Conservation (phyloP, 1,140 invertebrate species). For the Polypedilum pembai region DNA sequence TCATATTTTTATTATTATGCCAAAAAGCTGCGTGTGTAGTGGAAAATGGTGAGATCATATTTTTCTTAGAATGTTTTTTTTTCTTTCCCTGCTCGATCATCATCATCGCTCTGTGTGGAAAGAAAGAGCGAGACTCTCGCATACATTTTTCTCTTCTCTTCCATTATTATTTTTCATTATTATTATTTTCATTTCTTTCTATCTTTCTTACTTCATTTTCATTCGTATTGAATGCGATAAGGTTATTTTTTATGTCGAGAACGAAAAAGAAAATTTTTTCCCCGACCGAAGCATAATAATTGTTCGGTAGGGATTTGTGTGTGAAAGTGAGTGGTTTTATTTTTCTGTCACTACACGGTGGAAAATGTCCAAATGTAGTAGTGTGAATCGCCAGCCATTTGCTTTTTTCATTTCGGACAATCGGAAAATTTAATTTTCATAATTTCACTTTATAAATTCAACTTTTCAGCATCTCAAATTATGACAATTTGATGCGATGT, state of each 20-base stretch:
- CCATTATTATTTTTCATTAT: not conserved
- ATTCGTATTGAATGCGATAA: constrained; percentile 15
- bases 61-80: constrained; percentile 20
- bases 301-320: constrained; percentile 2
- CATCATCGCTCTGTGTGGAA: not conserved
- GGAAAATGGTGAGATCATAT: constrained; percentile 27
- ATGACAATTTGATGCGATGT: not conserved
- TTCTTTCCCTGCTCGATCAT: not conserved
- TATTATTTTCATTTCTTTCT: constrained; percentile 6
- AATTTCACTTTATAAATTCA: not conserved
- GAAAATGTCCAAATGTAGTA: constrained; percentile 24
- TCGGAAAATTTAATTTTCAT: constrained; percentile 20
- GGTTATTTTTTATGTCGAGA: constrained; percentile 20
- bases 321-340: constrained; percentile 21
- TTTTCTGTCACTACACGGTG: not conserved
- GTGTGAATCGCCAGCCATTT: constrained; percentile 26
- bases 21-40: constrained; percentile 10
- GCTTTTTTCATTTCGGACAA: constrained; percentile 21
- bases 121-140: not conserved
- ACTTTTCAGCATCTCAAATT: not conserved
- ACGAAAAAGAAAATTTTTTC: constrained; percentile 14
- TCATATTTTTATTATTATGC: constrained; percentile 12
- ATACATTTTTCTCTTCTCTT: too few relatives aligned
- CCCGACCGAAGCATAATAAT: not conserved
- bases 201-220: not conserved